A percentile compares a stretch with the other conserved stretches of the same genome.
phyloP scores from a whole-genome alignment of 2,113 vertebrate genomes.

The Otocyon megalotis region DNA sequence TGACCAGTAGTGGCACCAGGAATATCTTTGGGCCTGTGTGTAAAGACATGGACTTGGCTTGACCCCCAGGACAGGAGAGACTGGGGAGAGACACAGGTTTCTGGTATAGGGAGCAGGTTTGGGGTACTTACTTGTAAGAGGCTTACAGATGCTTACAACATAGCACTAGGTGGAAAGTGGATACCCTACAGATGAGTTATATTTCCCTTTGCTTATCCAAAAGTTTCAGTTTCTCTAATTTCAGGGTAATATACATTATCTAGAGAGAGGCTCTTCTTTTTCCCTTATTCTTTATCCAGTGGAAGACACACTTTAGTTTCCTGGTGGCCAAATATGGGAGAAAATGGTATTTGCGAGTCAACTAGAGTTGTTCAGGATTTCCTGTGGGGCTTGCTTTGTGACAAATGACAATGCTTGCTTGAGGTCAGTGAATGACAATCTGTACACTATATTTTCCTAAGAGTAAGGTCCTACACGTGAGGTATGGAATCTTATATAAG shows the following conservation, averaged over 20 bases:
- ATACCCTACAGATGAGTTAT: not conserved
- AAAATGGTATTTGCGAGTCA: constrained; percentile 79
- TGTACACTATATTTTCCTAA: not conserved
- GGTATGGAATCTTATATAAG: not conserved
- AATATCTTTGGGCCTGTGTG: not conserved
- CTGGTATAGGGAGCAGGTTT: not conserved
- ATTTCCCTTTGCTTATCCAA: constrained; percentile 12
- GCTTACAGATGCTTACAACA: not conserved
- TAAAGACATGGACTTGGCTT: not conserved
- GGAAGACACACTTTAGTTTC: constrained; percentile 61
- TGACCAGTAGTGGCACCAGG: not conserved
- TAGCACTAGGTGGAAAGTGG: not conserved
- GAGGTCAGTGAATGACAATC: not conserved
- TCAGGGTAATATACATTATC: constrained; percentile 4
- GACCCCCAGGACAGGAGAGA: not conserved
- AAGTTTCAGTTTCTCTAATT: constrained; percentile 34
- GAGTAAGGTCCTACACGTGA: constrained; percentile 19
- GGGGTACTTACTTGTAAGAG: not conserved
- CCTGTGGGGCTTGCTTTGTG: constrained; percentile 34
- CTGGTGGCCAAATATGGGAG: constrained; percentile 73
- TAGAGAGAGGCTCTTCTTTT: constrained; percentile 49
- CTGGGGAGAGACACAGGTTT: accelerated
- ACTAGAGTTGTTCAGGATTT: constrained; percentile 69
- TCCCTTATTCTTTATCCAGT: not conserved
- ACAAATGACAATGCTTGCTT: not conserved